Conservation (phyloP, 2,888 invertebrate species). For the Cephalotes varians region DNA sequence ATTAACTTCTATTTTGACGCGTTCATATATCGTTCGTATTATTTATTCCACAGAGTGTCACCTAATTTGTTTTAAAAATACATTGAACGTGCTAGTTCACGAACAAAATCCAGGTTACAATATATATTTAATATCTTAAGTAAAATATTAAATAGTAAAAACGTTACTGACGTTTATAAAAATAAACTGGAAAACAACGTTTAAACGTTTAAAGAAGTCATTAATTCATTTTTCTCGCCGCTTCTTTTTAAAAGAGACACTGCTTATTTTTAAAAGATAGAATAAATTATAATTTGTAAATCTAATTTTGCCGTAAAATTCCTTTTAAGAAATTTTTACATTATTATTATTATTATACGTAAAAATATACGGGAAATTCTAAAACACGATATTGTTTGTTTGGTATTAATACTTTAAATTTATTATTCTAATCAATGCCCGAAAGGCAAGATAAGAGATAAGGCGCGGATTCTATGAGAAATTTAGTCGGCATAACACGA, state of each 20-base stretch:
- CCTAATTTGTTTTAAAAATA: conserved; percentile 41
- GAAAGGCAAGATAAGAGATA: neutral
- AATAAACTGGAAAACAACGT: neutral
- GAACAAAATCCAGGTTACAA: conserved; percentile 5
- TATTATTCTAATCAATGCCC: neutral
- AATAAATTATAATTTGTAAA: neutral
- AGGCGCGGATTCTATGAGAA: conserved; percentile 60
- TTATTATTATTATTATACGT: neutral
- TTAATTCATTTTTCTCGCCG: neutral
- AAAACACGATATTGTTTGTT: neutral
- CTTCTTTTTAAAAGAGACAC: neutral
- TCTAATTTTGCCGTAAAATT: neutral
- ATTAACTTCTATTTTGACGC: conserved; percentile 26
- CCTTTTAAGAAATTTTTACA: neutral
- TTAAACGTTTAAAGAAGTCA: neutral
- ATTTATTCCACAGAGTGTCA: conserved; percentile 22
- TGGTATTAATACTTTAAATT: neutral
- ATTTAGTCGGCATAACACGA: conserved; percentile 65
- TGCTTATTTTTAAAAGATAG: neutral
- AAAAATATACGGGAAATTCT: neutral
- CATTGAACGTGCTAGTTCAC: neutral
- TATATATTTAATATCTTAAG: neutral
- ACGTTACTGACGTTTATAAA: neutral
- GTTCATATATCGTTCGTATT: conserved; percentile 8
- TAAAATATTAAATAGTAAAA: neutral